A percentile compares a stretch with the other conserved stretches of the same genome.
Conservation (phyloP, 1,140 invertebrate species). For the Carposina sasakii region DNA sequence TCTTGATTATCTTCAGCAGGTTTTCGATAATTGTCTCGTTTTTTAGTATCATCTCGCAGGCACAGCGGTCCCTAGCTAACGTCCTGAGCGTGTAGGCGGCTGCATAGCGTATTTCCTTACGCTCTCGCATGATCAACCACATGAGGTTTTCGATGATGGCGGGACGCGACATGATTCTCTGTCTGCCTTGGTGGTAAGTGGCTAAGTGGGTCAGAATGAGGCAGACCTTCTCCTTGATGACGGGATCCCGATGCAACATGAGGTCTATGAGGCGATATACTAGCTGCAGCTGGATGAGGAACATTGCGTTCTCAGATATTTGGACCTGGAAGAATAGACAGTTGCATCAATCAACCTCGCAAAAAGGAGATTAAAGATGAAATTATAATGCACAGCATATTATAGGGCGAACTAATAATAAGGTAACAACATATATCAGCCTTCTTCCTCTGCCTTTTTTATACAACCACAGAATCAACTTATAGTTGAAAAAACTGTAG, state of each 20-base stretch:
- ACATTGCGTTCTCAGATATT: slow-evolving; percentile 59
- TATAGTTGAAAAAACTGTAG: background rate
- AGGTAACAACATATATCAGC: background rate
- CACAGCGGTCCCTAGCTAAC: slow-evolving; percentile 40
- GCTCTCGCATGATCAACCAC: slow-evolving; percentile 43
- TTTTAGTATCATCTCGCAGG: slow-evolving; percentile 35
- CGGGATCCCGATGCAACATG: slow-evolving; percentile 37
- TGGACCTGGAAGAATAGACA: slow-evolving; percentile 52
- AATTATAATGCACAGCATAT: too few relatives aligned
- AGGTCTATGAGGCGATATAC: slow-evolving; percentile 47
- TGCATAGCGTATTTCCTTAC: slow-evolving; percentile 54
- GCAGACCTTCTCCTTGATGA: slow-evolving; percentile 54
- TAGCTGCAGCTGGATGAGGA: slow-evolving; percentile 47
- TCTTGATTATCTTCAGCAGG: slow-evolving; percentile 48
- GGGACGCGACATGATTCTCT: slow-evolving; percentile 36
- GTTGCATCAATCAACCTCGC: too few relatives aligned
- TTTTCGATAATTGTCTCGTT: slow-evolving; percentile 42
- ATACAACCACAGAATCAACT: background rate
- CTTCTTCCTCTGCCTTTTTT: background rate
- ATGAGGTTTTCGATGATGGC: slow-evolving; percentile 44
- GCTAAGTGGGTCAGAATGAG: slow-evolving; percentile 41
- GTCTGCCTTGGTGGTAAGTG: slow-evolving; percentile 49
- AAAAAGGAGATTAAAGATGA: too few relatives aligned
- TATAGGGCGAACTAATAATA: too few relatives aligned
- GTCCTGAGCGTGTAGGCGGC: slow-evolving; percentile 43